Evolutionary conservation across 2,797 vertebrate genomes (phyloP).

Genomic region (Salarias fasciatus): DNA sequence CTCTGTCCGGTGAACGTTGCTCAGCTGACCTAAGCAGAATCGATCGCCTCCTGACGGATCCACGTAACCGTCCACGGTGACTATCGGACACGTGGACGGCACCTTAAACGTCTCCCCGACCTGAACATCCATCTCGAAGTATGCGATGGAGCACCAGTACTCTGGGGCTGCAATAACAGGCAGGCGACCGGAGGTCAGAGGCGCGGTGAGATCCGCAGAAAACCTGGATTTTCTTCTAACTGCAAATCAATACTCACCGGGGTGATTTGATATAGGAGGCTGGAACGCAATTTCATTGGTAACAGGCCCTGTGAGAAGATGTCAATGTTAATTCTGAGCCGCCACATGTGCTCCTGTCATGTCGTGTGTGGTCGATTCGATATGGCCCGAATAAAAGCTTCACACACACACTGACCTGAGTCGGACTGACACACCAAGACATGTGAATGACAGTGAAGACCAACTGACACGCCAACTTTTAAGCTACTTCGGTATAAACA

Average conservation of each 20-base stretch:
- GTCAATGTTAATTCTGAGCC: too few species aligned
- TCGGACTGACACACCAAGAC: too few species aligned
- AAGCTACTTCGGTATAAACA: too few species aligned
- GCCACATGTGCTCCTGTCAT: too few species aligned
- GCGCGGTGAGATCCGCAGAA: too few species aligned
- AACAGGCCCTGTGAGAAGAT: conserved; percentile 88
- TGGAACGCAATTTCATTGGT: conserved; percentile 97
- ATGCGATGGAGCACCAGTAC: conserved; percentile 83
- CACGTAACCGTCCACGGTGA: conserved; percentile 80
- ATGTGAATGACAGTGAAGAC: too few species aligned
- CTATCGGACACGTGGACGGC: conserved; percentile 74
- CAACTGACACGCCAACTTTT: too few species aligned
- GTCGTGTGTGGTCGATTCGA: too few species aligned
- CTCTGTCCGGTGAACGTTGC: conserved; percentile 77
- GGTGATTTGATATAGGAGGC: conserved; percentile 96
- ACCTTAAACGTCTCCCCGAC: conserved; percentile 83
- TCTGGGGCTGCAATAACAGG: conserved; percentile 72
- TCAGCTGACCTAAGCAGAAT: conserved; percentile 81
- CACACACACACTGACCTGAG: too few species aligned
- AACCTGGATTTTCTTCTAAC: too few species aligned
- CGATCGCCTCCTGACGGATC: conserved; percentile 81
- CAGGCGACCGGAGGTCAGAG: too few species aligned
- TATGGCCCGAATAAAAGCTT: too few species aligned
- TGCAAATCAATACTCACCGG: conserved; percentile 81
- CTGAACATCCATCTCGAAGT: conserved; percentile 81